Evolutionary conservation across 2,113 vertebrate genomes (phyloP).

Genomic region (Atractosteus spatula): DNA sequence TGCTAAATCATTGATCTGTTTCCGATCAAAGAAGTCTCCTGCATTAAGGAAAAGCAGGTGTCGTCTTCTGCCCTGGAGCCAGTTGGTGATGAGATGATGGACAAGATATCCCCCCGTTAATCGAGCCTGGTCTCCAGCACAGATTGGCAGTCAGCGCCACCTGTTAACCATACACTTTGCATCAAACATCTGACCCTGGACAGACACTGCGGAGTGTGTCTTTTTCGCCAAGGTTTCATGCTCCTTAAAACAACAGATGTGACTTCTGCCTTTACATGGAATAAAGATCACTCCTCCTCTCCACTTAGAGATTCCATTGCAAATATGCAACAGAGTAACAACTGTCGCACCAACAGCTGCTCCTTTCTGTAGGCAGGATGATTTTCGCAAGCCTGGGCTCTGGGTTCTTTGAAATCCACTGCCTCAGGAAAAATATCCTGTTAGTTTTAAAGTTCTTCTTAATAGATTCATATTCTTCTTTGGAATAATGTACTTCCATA

Average conservation of each 20-base stretch:
- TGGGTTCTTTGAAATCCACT: slow-evolving; percentile 51
- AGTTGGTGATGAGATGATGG: slow-evolving; percentile 11
- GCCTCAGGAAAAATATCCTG: slow-evolving; percentile 42
- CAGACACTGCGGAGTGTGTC: slow-evolving; percentile 44
- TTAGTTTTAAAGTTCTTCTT: too few relatives aligned
- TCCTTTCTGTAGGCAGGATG: slow-evolving; percentile 29
- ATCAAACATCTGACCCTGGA: slow-evolving; percentile 40
- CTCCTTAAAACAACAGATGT: slow-evolving; percentile 53
- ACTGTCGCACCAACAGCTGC: slow-evolving; percentile 63
- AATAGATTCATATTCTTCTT: too few relatives aligned
- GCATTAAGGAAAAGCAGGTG: not conserved
- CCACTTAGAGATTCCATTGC: slow-evolving; percentile 47
- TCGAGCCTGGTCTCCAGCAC: not conserved
- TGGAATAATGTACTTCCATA: too few relatives aligned
- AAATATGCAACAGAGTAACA: slow-evolving; percentile 57
- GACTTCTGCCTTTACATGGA: not conserved
- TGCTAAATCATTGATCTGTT: too few relatives aligned
- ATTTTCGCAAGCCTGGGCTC: slow-evolving; percentile 41
- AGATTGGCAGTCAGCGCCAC: slow-evolving; percentile 30
- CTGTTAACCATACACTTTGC: slow-evolving; percentile 50
- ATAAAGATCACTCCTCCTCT: slow-evolving; percentile 37
- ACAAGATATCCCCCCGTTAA: not conserved
- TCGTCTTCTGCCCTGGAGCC: not conserved
- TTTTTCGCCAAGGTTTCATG: slow-evolving; percentile 41
- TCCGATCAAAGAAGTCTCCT: too few relatives aligned